phyloP scores from a whole-genome alignment of 2,797 vertebrate species.

The Columba guinea region DNA sequence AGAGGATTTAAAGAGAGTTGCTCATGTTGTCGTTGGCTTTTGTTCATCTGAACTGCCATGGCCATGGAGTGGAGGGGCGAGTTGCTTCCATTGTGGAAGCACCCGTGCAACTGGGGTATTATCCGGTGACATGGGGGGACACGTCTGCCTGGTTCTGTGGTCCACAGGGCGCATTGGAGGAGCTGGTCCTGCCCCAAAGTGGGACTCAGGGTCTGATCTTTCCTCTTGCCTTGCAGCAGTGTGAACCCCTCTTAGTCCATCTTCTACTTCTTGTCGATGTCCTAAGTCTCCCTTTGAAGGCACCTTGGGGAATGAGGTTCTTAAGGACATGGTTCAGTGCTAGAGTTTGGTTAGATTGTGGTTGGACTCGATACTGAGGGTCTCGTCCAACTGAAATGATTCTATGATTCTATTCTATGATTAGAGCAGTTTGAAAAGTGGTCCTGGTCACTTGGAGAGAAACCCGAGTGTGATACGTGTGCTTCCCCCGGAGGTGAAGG shows the following conservation, averaged over 20 bases:
- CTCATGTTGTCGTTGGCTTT: neutral
- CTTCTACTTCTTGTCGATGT: neutral
- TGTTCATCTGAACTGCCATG: neutral
- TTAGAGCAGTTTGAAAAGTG: neutral
- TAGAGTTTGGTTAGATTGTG: too few relatives aligned
- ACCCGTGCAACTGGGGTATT: fast-evolving
- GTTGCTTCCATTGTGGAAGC: neutral
- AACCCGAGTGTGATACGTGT: too few relatives aligned
- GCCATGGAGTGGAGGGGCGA: too few relatives aligned
- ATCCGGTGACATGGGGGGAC: fast-evolving
- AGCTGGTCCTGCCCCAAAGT: fast-evolving
- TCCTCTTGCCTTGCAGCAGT: neutral
- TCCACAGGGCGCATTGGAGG: neutral
- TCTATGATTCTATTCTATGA: too few relatives aligned
- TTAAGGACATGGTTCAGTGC: too few relatives aligned
- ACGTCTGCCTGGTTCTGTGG: neutral
- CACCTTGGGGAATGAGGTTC: neutral
- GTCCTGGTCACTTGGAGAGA: neutral
- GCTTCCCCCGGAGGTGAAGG: neutral
- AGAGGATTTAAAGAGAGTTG: neutral
- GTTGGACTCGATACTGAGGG: too few relatives aligned
- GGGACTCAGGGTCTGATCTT: neutral
- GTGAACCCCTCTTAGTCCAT: neutral
- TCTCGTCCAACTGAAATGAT: too few relatives aligned
- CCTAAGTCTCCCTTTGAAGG: neutral